Conservation (phyloP, 2,888 invertebrate genomes). For the Synanthedon andrenaeformis region DNA sequence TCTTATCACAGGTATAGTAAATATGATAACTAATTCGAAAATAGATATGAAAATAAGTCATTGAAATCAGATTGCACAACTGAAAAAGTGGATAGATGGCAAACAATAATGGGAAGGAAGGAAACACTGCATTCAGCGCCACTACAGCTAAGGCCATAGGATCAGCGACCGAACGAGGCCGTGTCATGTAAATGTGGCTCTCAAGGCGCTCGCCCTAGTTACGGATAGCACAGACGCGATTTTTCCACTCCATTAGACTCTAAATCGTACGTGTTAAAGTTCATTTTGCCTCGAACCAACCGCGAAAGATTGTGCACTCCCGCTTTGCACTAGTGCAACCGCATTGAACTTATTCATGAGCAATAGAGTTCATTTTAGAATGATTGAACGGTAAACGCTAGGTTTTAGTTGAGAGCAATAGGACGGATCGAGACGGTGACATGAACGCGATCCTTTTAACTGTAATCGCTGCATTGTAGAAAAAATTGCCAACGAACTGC, state of each 20-base stretch:
- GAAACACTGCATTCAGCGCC: slow-evolving; percentile 13
- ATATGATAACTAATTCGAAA: too few relatives aligned
- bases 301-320: background rate
- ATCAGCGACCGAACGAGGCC: slow-evolving; percentile 60
- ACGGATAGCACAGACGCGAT: slow-evolving; percentile 18
- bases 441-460: slow-evolving; percentile 58
- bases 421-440: slow-evolving; percentile 37
- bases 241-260: background rate
- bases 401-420: slow-evolving; percentile 24
- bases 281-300: background rate
- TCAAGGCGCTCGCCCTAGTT: slow-evolving; percentile 64
- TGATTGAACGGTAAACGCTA: slow-evolving; percentile 8
- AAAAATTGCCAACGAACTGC: slow-evolving; percentile 21
- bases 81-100: background rate
- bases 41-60: too few relatives aligned
- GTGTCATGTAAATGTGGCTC: slow-evolving; percentile 54
- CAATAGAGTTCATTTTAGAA: slow-evolving; percentile 21
- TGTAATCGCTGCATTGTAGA: slow-evolving; percentile 43
- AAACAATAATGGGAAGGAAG: background rate
- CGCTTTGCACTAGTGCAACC: slow-evolving; percentile 1
- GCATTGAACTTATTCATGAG: slow-evolving; percentile 15
- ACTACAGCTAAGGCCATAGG: slow-evolving; percentile 43
- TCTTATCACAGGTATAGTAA: too few relatives aligned
- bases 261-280: background rate
- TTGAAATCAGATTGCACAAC: background rate